Conservation (phyloP, 2,888 invertebrate species). For the Agrochola circellaris region DNA sequence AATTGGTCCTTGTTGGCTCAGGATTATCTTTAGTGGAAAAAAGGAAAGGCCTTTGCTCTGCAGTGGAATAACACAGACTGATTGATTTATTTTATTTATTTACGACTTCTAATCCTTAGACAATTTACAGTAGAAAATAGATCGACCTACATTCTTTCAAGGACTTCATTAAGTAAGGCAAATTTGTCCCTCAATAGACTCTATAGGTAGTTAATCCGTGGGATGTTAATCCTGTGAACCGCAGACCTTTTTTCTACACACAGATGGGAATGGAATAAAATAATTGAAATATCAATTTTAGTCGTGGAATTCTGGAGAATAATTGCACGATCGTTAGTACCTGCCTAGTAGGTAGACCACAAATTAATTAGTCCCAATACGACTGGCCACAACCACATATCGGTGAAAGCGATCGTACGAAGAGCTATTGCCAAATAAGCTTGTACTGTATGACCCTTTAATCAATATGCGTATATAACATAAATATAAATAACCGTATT, state of each 20-base stretch:
- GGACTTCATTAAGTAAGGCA: slow-evolving; percentile 23
- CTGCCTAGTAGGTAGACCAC: slow-evolving; percentile 9
- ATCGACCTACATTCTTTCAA: slow-evolving; percentile 18
- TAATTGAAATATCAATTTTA: not conserved
- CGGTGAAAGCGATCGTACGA: not conserved
- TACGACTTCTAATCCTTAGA: not conserved
- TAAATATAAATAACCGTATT: slow-evolving; percentile 61
- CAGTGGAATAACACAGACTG: not conserved
- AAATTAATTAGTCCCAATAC: slow-evolving; percentile 39
- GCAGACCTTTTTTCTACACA: not conserved
- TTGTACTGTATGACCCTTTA: slow-evolving; percentile 36
- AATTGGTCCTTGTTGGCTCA: not conserved
- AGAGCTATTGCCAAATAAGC: slow-evolving; percentile 34
- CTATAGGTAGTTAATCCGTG: no score
- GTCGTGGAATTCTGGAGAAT: not conserved
- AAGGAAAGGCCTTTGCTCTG: not conserved
- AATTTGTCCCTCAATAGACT: slow-evolving; percentile 16
- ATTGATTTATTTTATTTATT: not conserved
- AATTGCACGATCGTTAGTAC: slow-evolving; percentile 8
- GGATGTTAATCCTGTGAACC: slow-evolving; percentile 22
- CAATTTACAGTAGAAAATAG: slow-evolving; percentile 24
- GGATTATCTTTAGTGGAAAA: not conserved
- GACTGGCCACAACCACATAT: slow-evolving; percentile 41
- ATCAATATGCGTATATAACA: slow-evolving; percentile 52
- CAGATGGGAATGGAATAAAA: not conserved